Percentiles rank a stretch among this genome's conserved stretches.
phyloP scores from a whole-genome alignment of 1,140 invertebrate genomes.

The Eriosoma lanigerum region DNA sequence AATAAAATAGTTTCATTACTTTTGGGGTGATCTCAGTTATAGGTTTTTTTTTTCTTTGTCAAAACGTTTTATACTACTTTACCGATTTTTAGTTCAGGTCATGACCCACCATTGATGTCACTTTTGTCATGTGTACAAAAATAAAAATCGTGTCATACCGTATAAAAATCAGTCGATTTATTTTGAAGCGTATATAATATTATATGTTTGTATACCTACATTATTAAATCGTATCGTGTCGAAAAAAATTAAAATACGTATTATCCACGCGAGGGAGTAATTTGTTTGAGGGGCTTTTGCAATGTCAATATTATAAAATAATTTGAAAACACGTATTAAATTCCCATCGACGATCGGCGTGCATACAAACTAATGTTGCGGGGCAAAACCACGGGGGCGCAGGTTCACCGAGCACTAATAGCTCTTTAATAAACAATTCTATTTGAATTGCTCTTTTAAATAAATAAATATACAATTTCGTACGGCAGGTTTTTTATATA shows the following conservation, averaged over 20 bases:
- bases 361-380: neutral
- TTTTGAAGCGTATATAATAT: neutral
- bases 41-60: neutral
- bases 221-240: too few relatives aligned
- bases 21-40: neutral
- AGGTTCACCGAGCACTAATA: neutral
- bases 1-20: neutral
- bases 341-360: slow-evolving; percentile 34
- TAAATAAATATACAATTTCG: neutral
- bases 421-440: neutral
- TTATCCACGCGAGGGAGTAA: neutral
- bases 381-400: slow-evolving; percentile 34
- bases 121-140: neutral
- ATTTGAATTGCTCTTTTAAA: neutral
- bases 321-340: slow-evolving; percentile 44
- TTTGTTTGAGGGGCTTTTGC: neutral
- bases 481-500: too few relatives aligned
- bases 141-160: too few relatives aligned
- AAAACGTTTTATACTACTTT: neutral
- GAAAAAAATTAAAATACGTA: neutral
- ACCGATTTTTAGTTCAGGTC: slow-evolving; percentile 19
- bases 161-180: neutral
- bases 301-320: slow-evolving; percentile 35
- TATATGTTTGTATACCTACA: too few relatives aligned
- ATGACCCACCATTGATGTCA: slow-evolving; percentile 15